Percentiles rank a stretch among this genome's conserved stretches.
Evolutionary conservation across 1,140 invertebrate genomes (phyloP).

Genomic region (Brachionus angularis): DNA sequence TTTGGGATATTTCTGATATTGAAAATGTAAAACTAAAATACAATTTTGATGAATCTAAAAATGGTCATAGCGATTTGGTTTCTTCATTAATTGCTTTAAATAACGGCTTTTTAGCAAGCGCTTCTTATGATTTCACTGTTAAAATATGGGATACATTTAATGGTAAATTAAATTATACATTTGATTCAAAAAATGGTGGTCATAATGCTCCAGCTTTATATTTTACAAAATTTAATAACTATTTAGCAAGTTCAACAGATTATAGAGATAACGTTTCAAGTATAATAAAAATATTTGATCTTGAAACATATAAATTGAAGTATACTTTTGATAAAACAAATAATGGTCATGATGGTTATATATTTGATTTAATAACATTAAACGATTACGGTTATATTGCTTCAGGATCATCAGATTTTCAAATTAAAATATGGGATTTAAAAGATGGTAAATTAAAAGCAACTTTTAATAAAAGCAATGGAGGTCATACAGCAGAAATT

Average conservation of each 20-base stretch:
- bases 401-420: not conserved
- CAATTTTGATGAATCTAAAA: not conserved
- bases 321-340: not conserved
- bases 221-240: not conserved
- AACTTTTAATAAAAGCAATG: no score
- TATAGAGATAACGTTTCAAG: not conserved
- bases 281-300: conserved; percentile 23
- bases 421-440: conserved; percentile 9
- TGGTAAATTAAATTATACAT: not conserved
- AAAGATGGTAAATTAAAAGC: not conserved
- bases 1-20: conserved; percentile 52
- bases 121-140: not conserved
- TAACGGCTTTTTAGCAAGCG: not conserved
- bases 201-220: not conserved
- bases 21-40: not conserved
- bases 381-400: not conserved
- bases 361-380: conserved; percentile 11
- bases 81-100: not conserved
- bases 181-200: not conserved
- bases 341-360: not conserved
- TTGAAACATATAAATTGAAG: not conserved
- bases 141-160: conserved; percentile 17
- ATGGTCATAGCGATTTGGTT: not conserved
- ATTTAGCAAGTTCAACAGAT: not conserved
- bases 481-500: no score